Conservation (phyloP, 2,797 vertebrate species). For the Tamandua tetradactyla region DNA sequence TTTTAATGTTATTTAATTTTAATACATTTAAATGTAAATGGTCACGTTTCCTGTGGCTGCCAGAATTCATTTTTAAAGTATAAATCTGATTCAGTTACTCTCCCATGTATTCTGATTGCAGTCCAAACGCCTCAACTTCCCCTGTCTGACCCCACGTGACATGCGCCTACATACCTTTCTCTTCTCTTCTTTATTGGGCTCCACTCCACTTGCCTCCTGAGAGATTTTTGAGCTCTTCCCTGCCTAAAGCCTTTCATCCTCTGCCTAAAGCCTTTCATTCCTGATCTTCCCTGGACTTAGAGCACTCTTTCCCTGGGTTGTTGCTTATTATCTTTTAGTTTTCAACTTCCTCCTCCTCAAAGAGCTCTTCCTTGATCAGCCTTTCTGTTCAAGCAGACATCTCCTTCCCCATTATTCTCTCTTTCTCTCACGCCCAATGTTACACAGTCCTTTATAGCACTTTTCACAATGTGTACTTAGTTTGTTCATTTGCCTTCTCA, state of each 20-base stretch:
- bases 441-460: not conserved
- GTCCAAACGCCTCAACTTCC: not conserved
- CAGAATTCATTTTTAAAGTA: too few relatives aligned
- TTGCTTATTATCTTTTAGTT: not conserved
- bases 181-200: too few relatives aligned
- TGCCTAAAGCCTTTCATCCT: not conserved
- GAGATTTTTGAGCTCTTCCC: not conserved
- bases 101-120: not conserved
- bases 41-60: too few relatives aligned
- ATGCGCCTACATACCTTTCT: not conserved
- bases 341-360: not conserved
- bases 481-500: not conserved
- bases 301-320: not conserved
- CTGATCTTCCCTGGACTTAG: not conserved
- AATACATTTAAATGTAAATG: too few relatives aligned
- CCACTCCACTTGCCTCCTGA: not conserved
- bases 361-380: not conserved
- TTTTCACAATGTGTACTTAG: not conserved
- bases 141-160: not conserved
- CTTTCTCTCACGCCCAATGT: not conserved
- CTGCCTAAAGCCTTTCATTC: not conserved
- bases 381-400: not conserved
- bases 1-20: too few relatives aligned
- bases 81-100: not conserved
- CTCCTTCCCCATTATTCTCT: not conserved